Base-by-base conservation (phyloP, 2,888 invertebrate species). In the Hylaea fasciaria region DNA sequence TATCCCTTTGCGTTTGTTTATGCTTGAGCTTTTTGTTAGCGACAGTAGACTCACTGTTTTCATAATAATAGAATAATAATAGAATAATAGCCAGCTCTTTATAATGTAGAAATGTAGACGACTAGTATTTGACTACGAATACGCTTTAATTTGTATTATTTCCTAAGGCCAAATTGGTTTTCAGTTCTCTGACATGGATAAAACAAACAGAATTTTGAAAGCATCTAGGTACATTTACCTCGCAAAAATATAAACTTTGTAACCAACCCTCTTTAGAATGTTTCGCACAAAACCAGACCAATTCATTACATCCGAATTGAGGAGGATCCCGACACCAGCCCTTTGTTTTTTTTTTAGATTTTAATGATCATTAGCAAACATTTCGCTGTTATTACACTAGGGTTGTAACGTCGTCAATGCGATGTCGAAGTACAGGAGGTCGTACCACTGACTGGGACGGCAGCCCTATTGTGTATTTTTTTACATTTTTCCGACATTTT, bases 391-490 rank as follows among this genome's bases (percentile, higher is more conserved):
- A 74, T 75, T 72, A 57, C 51, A 60, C 43, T 52, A 57, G 51
- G 56, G 60, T 58, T 62, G 57, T 61, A 44, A 46, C 51, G 49
- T 50, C 14, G 46, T n/a, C 45, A 50, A 41, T 37, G 32, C 47
- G 65, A 35, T 58, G 56, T 61, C 43, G 35, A 62, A 61, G 3
- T 22, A 22, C 22, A 22, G 22, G 22, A 22, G 22, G 22, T 22
- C 22, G 5, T 3, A 22, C 54, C 54, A 28, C 37, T n/a, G 40
- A 58, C 66, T 28, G 52, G 50, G 54, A 51, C 71, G 73, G 72
- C 74, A 72, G 73, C 67, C 64, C 63, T 64, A 78, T 81, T 81
- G 80, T 82, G 71, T 70, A 70, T 8, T 49, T 60, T 50, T 61
- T 52, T 61, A 52, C 49, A 60, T 50, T 60, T 53, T 58, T 45